Evolutionary conservation across 2,797 vertebrate species (phyloP), one percentile per base, ranked within the genome.

Genomic region (Hyperoplus lanceolatus): DNA sequence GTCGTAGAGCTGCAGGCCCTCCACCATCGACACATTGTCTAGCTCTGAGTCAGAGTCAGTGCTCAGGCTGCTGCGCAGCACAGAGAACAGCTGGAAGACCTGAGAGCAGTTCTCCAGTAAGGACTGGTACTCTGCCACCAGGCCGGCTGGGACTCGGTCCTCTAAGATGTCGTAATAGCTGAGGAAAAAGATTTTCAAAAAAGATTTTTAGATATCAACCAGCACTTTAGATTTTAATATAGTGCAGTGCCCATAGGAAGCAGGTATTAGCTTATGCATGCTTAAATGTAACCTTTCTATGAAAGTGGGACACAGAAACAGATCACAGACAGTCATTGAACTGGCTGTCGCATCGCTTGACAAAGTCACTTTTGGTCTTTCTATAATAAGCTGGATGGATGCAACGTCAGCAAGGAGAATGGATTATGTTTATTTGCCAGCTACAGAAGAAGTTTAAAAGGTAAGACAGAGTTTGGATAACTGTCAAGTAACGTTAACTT

Each of bases 151-250:
- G 67, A 99, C 96, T 53, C 97, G 92, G 77, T 97, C 96, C 82
- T 99, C 98, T 46, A 97, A 87, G 65, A 99, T 95, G 81, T 99
- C 98, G 10, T 99, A 99, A 91, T 97, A 94, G 74, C 98, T 99
- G 86, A 56, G 1, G 11, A 69, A 11, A 77, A 4, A 60, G 0
- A 13, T 45, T 46, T 66, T 36, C 3, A 66, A 73, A 68, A 1
- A 46, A 2, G 8, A 46, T 53, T 67, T 2, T 41, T 11, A 5
- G 8, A 4, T n/a, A 53, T 13, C 6, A 60, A 54, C 42, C 13
- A 58, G 53, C 9, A n/a, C 14, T 63, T 42, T 29, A 29, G 29
- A 29, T 29, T 29, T 29, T 29, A 29, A 29, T 29, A 29, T 29
- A 29, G 29, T 29, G 29, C 29, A 29, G 29, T 29, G 29, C 2